These are phyloP conservation scores for Peromyscus polionotus DNA, from an alignment of 2,113 vertebrate genomes.

Conservation along the genomic window DNA sequence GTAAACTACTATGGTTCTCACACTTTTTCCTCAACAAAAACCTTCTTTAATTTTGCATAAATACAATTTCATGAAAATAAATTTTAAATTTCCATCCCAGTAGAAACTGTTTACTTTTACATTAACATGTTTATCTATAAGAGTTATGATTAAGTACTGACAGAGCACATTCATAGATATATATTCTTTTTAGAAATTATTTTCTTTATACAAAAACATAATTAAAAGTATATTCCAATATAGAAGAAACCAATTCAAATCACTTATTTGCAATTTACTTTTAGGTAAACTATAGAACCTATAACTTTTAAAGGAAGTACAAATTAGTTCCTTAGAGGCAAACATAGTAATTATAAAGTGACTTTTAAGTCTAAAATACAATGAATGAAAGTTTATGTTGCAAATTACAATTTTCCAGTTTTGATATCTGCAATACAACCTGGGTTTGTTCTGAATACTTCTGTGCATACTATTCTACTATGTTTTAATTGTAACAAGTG, in stretches of 20 bases:
- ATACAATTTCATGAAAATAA: slow-evolving; percentile 47
- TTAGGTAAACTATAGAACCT: slow-evolving; percentile 26
- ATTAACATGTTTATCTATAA: slow-evolving; percentile 20
- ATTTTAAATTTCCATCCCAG: slow-evolving; percentile 37
- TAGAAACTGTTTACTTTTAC: slow-evolving; percentile 12
- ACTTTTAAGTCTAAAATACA: neutral
- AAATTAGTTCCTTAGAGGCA: neutral
- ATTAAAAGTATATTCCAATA: slow-evolving; percentile 19
- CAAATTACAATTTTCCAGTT: neutral
- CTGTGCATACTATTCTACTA: neutral
- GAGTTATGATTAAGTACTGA: neutral
- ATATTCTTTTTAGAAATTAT: slow-evolving; percentile 24
- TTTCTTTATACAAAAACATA: slow-evolving; percentile 52
- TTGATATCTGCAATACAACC: neutral
- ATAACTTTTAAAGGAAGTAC: neutral
- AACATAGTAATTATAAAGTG: neutral
- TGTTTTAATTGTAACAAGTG: slow-evolving; percentile 47
- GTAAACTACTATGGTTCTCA: neutral
- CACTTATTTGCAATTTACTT: slow-evolving; percentile 5
- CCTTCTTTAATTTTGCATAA: neutral
- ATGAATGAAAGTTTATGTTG: slow-evolving; percentile 7
- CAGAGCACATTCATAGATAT: neutral
- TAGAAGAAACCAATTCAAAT: neutral
- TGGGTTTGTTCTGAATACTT: slow-evolving; percentile 24
- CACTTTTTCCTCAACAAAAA: neutral